Conservation (phyloP, 2,797 vertebrate genomes). For the Serranus cabrilla region DNA sequence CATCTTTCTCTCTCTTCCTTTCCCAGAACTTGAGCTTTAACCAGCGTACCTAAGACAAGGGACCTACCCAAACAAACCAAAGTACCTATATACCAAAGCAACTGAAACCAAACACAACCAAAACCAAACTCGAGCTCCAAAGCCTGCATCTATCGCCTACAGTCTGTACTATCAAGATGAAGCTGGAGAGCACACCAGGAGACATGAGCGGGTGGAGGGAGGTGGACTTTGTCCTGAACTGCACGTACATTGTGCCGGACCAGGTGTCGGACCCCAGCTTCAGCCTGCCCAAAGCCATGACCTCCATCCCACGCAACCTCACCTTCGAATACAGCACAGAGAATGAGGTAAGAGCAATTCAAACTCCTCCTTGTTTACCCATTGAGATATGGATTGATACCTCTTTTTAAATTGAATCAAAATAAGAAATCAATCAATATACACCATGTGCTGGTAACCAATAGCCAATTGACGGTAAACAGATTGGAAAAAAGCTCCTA, state of each 20-base stretch:
- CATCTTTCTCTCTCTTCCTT: constrained; percentile 1
- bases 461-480: neutral
- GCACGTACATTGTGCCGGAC: constrained; percentile 87
- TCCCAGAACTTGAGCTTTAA: constrained; percentile 72
- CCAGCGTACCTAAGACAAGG: constrained; percentile 57
- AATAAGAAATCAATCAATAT: neutral
- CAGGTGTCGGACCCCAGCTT: constrained; percentile 80
- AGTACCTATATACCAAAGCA: constrained; percentile 70
- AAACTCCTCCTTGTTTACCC: neutral
- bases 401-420: neutral
- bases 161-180: constrained; percentile 68
- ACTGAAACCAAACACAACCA: constrained; percentile 55
- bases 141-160: neutral
- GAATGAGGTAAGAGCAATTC: constrained; percentile 76
- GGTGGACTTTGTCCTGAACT: constrained; percentile 83
- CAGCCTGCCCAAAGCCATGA: constrained; percentile 81
- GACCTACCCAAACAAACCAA: constrained; percentile 53
- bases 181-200: constrained; percentile 71
- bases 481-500: neutral
- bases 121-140: constrained; percentile 22
- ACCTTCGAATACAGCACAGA: constrained; percentile 76
- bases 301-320: constrained; percentile 86
- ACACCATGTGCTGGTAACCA: neutral
- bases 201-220: constrained; percentile 83
- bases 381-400: rapidly evolving